Evolutionary conservation across 2,113 vertebrate genomes (phyloP).

Genomic region (Chrysochloris asiatica): DNA sequence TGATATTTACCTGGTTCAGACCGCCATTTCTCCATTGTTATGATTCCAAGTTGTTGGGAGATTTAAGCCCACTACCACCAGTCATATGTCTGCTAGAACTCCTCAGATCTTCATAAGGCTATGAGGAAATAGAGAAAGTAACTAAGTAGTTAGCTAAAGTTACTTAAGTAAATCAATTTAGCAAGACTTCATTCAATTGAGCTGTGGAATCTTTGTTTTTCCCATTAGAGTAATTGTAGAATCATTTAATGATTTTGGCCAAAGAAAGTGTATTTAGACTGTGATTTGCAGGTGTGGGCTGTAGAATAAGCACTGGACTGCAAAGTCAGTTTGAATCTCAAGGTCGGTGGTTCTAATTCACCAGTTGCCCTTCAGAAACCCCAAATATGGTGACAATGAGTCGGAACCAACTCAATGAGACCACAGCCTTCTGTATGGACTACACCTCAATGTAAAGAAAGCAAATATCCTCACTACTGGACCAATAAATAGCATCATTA

Average conservation of each 20-base stretch:
- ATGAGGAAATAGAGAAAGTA: not conserved
- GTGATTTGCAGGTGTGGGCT: not conserved
- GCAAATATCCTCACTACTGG: too few relatives aligned
- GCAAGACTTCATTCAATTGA: too few relatives aligned
- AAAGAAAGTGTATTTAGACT: constrained; percentile 32
- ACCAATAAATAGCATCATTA: too few relatives aligned
- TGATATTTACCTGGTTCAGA: not conserved
- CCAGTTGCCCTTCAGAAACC: too few relatives aligned
- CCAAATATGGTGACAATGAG: too few relatives aligned
- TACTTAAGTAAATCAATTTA: constrained; percentile 30
- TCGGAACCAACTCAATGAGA: too few relatives aligned
- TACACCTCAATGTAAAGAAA: too few relatives aligned
- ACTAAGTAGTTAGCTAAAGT: too few relatives aligned
- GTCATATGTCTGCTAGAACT: not conserved
- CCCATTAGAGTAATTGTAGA: not conserved
- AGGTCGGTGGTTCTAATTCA: too few relatives aligned
- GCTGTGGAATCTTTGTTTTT: not conserved
- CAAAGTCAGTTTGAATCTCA: too few relatives aligned
- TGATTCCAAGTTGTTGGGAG: constrained; percentile 6
- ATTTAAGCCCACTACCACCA: not conserved
- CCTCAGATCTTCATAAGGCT: not conserved
- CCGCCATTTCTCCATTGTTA: constrained; percentile 31
- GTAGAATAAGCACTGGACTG: too few relatives aligned
- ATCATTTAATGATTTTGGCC: constrained; percentile 7
- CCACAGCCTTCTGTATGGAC: too few relatives aligned